Evolutionary conservation across 2,888 invertebrate species (phyloP).

Genomic region (Ligdia adustata): DNA sequence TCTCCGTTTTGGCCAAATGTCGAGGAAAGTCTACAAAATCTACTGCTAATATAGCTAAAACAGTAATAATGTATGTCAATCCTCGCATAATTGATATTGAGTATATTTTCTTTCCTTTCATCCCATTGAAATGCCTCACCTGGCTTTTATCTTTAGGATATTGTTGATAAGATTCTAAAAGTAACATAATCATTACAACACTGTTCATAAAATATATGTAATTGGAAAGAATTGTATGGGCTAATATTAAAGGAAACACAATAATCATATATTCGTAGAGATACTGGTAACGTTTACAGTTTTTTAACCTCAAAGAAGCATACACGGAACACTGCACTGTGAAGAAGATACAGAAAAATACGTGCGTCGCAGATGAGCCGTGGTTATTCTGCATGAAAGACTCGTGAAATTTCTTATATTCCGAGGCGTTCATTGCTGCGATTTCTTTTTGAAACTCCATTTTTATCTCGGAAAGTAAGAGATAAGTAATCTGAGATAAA

Average conservation of each 20-base stretch:
- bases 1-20: slow-evolving; percentile 93
- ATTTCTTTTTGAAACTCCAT: slow-evolving; percentile 24
- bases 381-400: slow-evolving; percentile 81
- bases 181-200: slow-evolving; percentile 47
- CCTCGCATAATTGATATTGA: slow-evolving; percentile 88
- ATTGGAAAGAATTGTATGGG: slow-evolving; percentile 79
- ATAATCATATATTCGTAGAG: slow-evolving; percentile 82
- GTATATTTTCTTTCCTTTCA: slow-evolving; percentile 42
- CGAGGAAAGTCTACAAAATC: slow-evolving; percentile 96
- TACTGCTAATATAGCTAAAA: slow-evolving; percentile 94
- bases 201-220: slow-evolving; percentile 60
- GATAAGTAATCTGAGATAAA: too few relatives aligned
- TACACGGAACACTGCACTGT: slow-evolving; percentile 65
- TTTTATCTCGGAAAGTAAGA: slow-evolving; percentile 3
- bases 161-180: slow-evolving; percentile 37
- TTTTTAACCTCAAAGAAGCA: slow-evolving; percentile 46
- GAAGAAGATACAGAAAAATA: slow-evolving; percentile 68
- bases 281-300: slow-evolving; percentile 50
- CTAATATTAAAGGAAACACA: slow-evolving; percentile 81
- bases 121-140: slow-evolving; percentile 41
- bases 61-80: slow-evolving; percentile 88
- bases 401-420: slow-evolving; percentile 79
- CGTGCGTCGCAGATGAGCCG: slow-evolving; percentile 80
- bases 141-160: slow-evolving; percentile 27
- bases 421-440: slow-evolving; percentile 53